phyloP scores from a whole-genome alignment of 1,140 invertebrate species.

The Holcopasites calliopsidis region DNA sequence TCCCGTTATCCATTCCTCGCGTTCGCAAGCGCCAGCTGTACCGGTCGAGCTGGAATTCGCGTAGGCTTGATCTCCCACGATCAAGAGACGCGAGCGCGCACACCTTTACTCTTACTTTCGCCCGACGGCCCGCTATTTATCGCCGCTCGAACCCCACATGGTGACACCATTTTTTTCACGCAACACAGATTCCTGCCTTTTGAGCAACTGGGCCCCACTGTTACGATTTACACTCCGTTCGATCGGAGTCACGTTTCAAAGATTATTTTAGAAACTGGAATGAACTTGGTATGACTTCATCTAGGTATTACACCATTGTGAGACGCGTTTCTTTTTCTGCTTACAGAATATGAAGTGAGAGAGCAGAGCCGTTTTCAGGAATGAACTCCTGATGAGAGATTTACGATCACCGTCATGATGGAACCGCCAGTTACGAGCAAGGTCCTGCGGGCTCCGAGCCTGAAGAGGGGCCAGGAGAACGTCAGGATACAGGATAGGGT shows the following conservation, averaged over 20 bases:
- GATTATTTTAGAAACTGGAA: no score
- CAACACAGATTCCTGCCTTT: neutral
- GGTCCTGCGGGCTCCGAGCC: conserved; percentile 84
- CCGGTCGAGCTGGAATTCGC: conserved; percentile 57
- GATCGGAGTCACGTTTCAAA: neutral
- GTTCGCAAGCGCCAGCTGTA: conserved; percentile 36
- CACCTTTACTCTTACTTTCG: conserved; percentile 67
- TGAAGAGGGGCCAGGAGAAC: conserved; percentile 87
- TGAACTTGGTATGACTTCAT: no score
- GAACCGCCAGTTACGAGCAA: conserved; percentile 77
- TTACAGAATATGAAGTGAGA: conserved; percentile 67
- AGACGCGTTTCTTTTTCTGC: neutral
- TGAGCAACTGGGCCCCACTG: neutral
- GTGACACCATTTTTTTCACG: conserved; percentile 3
- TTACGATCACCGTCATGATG: conserved; percentile 62
- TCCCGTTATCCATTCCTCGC: conserved; percentile 62
- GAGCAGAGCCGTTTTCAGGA: conserved; percentile 38
- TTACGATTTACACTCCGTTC: neutral
- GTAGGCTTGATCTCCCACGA: conserved; percentile 70
- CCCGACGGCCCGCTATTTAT: conserved; percentile 52
- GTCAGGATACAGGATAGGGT: conserved; percentile 87
- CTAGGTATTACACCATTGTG: neutral
- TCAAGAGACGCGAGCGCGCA: conserved; percentile 34
- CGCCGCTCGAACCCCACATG: conserved; percentile 33
- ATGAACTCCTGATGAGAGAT: conserved; percentile 70